phyloP scores from a whole-genome alignment of 2,888 invertebrate genomes.

The Drosophila anomelani region DNA sequence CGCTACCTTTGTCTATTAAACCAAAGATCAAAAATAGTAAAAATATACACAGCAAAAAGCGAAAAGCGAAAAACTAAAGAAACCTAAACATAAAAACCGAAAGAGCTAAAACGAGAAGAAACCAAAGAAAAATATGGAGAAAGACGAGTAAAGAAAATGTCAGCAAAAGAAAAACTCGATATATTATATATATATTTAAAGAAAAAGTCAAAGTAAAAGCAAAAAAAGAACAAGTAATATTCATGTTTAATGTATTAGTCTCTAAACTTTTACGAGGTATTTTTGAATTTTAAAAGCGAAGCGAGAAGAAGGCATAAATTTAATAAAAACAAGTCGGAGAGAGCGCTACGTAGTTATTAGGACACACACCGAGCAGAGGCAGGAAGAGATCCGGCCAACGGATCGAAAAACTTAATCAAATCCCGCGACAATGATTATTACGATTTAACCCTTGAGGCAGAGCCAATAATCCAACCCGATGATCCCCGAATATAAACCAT shows the following conservation, averaged over 20 bases:
- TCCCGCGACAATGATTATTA: constrained; percentile 6
- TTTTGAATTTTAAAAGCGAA: constrained; percentile 57
- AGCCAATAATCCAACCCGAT: constrained; percentile 5
- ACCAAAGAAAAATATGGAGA: neutral
- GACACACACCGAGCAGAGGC: constrained; percentile 17
- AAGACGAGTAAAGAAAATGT: constrained; percentile 5
- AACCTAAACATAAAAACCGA: neutral
- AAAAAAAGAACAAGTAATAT: constrained; percentile 55
- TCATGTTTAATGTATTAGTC: constrained; percentile 77
- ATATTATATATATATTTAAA: constrained; percentile 7
- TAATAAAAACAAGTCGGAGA: constrained; percentile 26
- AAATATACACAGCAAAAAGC: constrained; percentile 66
- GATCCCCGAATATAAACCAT: constrained; percentile 6
- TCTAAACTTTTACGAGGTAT: constrained; percentile 62
- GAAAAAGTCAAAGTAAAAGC: constrained; percentile 8
- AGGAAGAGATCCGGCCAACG: neutral
- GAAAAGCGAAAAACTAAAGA: neutral
- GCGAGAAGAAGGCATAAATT: constrained; percentile 32
- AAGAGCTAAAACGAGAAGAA: neutral
- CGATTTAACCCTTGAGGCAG: constrained; percentile 1
- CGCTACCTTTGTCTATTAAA: constrained; percentile 77
- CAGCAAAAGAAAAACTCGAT: constrained; percentile 7
- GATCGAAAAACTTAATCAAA: constrained; percentile 28
- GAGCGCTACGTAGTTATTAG: constrained; percentile 30
- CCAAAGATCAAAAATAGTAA: constrained; percentile 76